Evolutionary conservation across 1,140 invertebrate species (phyloP).

Genomic region (Drosophila navojoa): DNA sequence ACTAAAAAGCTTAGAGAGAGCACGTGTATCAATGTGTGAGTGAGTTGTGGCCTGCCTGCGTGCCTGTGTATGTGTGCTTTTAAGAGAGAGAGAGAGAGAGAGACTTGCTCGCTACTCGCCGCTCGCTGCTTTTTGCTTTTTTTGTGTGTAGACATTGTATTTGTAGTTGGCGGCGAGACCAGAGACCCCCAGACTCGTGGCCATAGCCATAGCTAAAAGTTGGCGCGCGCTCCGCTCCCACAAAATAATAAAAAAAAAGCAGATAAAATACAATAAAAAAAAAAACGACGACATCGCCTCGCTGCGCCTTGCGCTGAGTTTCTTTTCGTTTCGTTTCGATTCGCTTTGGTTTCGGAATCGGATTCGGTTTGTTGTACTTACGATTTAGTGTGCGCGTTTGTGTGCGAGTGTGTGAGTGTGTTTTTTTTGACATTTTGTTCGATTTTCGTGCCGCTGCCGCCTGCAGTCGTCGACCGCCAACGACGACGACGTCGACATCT

Average conservation of each 20-base stretch:
- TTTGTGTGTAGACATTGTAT: slow-evolving; percentile 43
- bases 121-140: slow-evolving; percentile 37
- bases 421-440: slow-evolving; percentile 79
- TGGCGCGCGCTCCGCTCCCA: slow-evolving; percentile 67
- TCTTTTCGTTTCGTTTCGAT: slow-evolving; percentile 52
- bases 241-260: slow-evolving; percentile 17
- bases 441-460: slow-evolving; percentile 63
- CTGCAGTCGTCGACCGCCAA: slow-evolving; percentile 56
- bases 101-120: slow-evolving; percentile 22
- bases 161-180: slow-evolving; percentile 56
- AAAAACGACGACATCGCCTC: slow-evolving; percentile 33
- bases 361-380: slow-evolving; percentile 68
- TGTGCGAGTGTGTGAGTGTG: not conserved
- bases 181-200: slow-evolving; percentile 52
- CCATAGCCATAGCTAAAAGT: slow-evolving; percentile 60
- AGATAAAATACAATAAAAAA: not conserved
- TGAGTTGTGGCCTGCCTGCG: slow-evolving; percentile 37
- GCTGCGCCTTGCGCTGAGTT: slow-evolving; percentile 59
- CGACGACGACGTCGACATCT: slow-evolving; percentile 60
- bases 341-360: slow-evolving; percentile 63
- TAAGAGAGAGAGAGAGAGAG: slow-evolving; percentile 17
- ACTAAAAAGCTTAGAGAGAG: slow-evolving; percentile 78
- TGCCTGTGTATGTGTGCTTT: not conserved
- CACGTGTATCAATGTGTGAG: not conserved
- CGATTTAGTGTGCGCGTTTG: slow-evolving; percentile 13